A percentile compares a stretch with the other conserved stretches of the same genome.
These are phyloP conservation scores for Odontamblyopus lacepedii DNA, from an alignment of 2,797 vertebrate genomes.

Conservation along the genomic window DNA sequence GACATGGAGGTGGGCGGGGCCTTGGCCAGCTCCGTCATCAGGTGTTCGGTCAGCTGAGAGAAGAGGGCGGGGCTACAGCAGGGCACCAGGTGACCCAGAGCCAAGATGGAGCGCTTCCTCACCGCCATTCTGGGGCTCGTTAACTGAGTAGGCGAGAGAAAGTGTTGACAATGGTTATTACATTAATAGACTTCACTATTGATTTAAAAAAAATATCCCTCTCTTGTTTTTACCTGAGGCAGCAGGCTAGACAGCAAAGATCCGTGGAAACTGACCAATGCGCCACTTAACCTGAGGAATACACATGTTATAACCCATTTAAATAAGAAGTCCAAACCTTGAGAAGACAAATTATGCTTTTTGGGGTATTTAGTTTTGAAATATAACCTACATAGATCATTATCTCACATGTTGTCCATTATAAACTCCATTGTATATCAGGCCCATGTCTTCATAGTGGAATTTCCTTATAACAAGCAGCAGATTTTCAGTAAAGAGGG, in stretches of 20 bases:
- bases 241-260: constrained; percentile 90
- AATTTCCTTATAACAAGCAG: too few species aligned
- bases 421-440: too few species aligned
- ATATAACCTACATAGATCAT: too few species aligned
- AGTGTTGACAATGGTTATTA: background rate
- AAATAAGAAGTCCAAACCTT: too few species aligned
- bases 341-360: too few species aligned
- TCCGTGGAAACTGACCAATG: constrained; percentile 86
- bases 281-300: constrained; percentile 82
- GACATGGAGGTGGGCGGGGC: constrained; percentile 80
- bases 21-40: constrained; percentile 79
- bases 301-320: background rate
- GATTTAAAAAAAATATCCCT: background rate
- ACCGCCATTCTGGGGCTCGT: constrained; percentile 91
- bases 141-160: constrained; percentile 70
- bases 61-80: constrained; percentile 88
- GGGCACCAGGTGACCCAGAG: constrained; percentile 89
- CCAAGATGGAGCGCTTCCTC: constrained; percentile 90
- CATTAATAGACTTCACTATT: background rate
- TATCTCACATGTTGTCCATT: too few species aligned
- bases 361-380: too few species aligned
- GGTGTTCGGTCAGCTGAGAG: constrained; percentile 87
- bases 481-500: too few species aligned
- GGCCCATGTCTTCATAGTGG: too few species aligned
- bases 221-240: constrained; percentile 62